Evolutionary conservation across 2,888 invertebrate species (phyloP).

Genomic region (Notodonta ziczac): DNA sequence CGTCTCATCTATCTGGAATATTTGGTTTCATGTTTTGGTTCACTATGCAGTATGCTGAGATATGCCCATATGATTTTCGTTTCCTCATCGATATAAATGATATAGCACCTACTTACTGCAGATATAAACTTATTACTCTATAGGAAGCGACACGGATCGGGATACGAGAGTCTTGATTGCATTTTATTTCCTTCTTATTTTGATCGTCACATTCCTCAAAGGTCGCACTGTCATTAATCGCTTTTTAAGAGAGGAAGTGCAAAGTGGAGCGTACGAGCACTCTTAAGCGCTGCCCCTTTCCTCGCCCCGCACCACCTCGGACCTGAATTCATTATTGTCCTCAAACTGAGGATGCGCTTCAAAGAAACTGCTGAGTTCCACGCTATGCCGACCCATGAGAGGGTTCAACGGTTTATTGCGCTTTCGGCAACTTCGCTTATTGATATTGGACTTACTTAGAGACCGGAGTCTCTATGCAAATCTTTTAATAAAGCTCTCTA

Average conservation of each 20-base stretch:
- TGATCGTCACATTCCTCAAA: slow-evolving; percentile 63
- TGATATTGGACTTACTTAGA: slow-evolving; percentile 52
- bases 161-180: slow-evolving; percentile 49
- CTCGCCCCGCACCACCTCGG: slow-evolving; percentile 45
- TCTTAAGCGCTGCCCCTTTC: slow-evolving; percentile 50
- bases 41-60: neutral
- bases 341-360: slow-evolving; percentile 71
- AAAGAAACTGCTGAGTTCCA: slow-evolving; percentile 79
- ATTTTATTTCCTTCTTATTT: slow-evolving; percentile 70
- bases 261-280: slow-evolving; percentile 74
- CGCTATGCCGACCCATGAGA: slow-evolving; percentile 55
- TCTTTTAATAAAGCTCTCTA: slow-evolving; percentile 10
- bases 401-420: slow-evolving; percentile 70
- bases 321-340: slow-evolving; percentile 81
- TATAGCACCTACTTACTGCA: too few relatives aligned
- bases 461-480: slow-evolving; percentile 19
- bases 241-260: slow-evolving; percentile 76
- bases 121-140: neutral
- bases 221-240: slow-evolving; percentile 75
- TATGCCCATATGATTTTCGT: neutral
- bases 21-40: neutral
- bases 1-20: neutral
- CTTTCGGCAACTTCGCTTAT: slow-evolving; percentile 61
- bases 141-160: neutral
- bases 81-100: too few relatives aligned